These are phyloP conservation scores for Epistrophella euchroma DNA, from an alignment of 2,888 invertebrate genomes.

Conservation along the genomic window DNA sequence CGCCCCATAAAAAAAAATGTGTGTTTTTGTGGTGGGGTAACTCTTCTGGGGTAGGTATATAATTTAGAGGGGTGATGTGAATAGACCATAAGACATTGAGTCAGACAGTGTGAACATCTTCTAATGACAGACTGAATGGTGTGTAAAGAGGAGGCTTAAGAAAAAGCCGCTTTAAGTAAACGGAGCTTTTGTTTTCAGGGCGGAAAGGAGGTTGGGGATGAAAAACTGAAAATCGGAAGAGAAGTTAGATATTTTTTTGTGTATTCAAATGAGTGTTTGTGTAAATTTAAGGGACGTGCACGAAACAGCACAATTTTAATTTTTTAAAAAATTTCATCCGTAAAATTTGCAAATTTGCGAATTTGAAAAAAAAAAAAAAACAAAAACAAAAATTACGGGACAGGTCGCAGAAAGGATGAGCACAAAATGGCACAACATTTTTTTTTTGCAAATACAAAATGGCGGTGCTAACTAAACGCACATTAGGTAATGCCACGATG, in stretches of 20 bases:
- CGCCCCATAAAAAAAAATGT: slow-evolving; percentile 47
- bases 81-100: neutral
- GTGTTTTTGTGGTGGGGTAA: slow-evolving; percentile 23
- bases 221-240: neutral
- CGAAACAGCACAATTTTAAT: no score
- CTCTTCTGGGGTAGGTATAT: no score
- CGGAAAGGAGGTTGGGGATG: neutral
- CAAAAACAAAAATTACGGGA: no score
- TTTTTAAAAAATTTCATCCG: no score
- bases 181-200: slow-evolving; percentile 17
- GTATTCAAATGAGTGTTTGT: neutral
- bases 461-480: no score
- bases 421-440: no score
- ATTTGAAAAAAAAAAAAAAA: no score
- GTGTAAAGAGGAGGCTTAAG: slow-evolving; percentile 63
- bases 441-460: no score
- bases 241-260: neutral
- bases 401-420: no score
- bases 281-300: no score
- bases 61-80: slow-evolving; percentile 1
- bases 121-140: slow-evolving; percentile 64
- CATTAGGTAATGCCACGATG: no score
- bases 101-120: slow-evolving; percentile 31
- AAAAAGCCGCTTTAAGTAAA: slow-evolving; percentile 57
- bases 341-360: no score